Conservation (phyloP, 2,113 vertebrate genomes). For the Toxotes chatareus region DNA sequence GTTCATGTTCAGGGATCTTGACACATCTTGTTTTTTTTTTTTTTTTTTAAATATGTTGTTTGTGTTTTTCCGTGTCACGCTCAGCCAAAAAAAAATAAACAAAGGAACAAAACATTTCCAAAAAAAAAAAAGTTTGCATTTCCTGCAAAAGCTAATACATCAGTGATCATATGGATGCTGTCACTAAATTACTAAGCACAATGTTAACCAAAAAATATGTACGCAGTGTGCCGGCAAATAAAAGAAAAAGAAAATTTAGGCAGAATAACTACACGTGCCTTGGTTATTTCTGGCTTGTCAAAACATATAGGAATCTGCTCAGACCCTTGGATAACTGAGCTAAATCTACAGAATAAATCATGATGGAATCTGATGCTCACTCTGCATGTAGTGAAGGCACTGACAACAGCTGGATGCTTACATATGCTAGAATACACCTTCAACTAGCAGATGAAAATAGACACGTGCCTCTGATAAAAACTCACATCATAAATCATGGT, state of each 20-base stretch:
- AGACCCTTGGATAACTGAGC: slow-evolving; percentile 31
- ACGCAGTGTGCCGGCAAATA: slow-evolving; percentile 21
- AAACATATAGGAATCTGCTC: slow-evolving; percentile 59
- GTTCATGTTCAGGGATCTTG: slow-evolving; percentile 26
- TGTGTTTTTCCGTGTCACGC: slow-evolving; percentile 19
- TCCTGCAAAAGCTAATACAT: slow-evolving; percentile 32
- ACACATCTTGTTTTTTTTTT: not conserved
- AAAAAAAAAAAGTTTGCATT: slow-evolving; percentile 5
- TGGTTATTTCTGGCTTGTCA: slow-evolving; percentile 32
- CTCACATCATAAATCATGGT: slow-evolving; percentile 22
- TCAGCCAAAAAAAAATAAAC: slow-evolving; percentile 23
- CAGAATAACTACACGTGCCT: slow-evolving; percentile 1
- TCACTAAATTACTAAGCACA: slow-evolving; percentile 35
- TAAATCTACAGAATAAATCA: slow-evolving; percentile 32
- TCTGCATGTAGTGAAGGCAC: slow-evolving; percentile 78
- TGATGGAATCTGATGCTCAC: slow-evolving; percentile 56
- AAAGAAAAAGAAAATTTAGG: not conserved
- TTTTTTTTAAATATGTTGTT: not conserved
- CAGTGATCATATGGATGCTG: slow-evolving; percentile 30
- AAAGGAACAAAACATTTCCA: slow-evolving; percentile 14
- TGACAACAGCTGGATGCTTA: slow-evolving; percentile 64
- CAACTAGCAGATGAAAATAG: slow-evolving; percentile 45
- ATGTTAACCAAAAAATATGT: slow-evolving; percentile 28
- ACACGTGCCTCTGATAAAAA: slow-evolving; percentile 48
- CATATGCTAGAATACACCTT: slow-evolving; percentile 43